Base-by-base conservation (phyloP, 1,140 invertebrate genomes). In the Aphelinus atriplicis region DNA sequence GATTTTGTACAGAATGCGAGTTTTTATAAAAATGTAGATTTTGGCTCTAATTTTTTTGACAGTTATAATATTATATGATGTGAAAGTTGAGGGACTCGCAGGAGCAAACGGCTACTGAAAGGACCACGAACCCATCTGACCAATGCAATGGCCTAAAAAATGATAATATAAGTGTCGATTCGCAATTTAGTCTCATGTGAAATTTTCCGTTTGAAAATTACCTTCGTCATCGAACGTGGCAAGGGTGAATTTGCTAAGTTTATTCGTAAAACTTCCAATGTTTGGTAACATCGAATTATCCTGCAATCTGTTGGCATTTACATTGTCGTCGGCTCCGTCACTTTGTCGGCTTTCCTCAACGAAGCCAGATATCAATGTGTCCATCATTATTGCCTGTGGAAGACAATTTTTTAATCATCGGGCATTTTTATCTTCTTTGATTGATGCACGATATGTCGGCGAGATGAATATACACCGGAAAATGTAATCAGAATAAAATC, bases 201-300 rank as follows among this genome's bases (percentile, higher is more conserved):
- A 26, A 55, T 66, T 56, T 1, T 7, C 46, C 45, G 3, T 7
- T 53, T 47, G 2, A 60, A 47, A 48, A n/a, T 80, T 88, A 91
- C 91, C 95, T 82, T 96, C 91, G 51, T 96, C 95, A 82, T 96
- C 95, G 84, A 96, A 96, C 3, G 95, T 96, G 26, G 95, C 95
- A 56, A 97, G 89, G 47, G 95, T 95, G 53, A 97, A 90, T 83
- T 94, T 92, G 61, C 94, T 94, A 72, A 96, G 88, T 86, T 96
- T 96, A 87, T 96, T 96, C 68, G 92, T 93, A n/a, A 96, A 89
- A 79, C 86, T 90, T 55, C 84, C 85, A 65, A 77, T 66, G 58
- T 82, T 86, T 5, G 87, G 84, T 81, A 88, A 84, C 77, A 82
- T 84, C 79, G 90, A 89, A 79, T 90, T 86, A 48, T 87, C 85